These are phyloP conservation scores for Cyaniris semiargus DNA, from an alignment of 2,888 invertebrate genomes.

Conservation along the genomic window DNA sequence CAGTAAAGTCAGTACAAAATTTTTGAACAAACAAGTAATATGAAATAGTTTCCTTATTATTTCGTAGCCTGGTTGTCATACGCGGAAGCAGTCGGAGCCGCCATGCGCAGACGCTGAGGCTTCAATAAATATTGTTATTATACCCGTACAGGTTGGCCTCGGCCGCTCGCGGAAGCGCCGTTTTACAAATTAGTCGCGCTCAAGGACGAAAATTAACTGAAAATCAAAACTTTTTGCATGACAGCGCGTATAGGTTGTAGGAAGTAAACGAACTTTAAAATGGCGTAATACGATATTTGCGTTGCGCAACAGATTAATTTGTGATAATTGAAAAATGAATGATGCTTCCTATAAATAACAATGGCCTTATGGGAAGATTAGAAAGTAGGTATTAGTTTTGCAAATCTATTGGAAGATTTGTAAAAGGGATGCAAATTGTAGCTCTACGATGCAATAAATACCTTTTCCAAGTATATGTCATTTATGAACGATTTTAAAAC, in stretches of 20 bases:
- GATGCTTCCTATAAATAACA: no score
- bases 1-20: neutral
- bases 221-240: conserved; percentile 34
- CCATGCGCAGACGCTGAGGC: conserved; percentile 42
- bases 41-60: conserved; percentile 1
- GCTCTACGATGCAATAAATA: no score
- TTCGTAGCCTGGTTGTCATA: conserved; percentile 42
- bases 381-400: no score
- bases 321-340: neutral
- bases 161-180: conserved; percentile 67
- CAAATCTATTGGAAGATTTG: no score
- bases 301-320: neutral
- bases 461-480: no score
- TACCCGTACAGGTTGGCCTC: conserved; percentile 45
- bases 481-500: no score
- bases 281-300: conserved; percentile 3
- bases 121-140: conserved; percentile 46
- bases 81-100: conserved; percentile 50
- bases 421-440: no score
- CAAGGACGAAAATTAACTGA: conserved; percentile 59
- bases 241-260: conserved; percentile 14
- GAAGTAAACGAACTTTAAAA: neutral
- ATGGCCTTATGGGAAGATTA: no score
- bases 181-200: conserved; percentile 69
- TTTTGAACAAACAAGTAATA: neutral